Percentiles rank a stretch among this genome's conserved stretches.
These are phyloP conservation scores for Drosophila putrida DNA, from an alignment of 2,888 invertebrate genomes.

Conservation along the genomic window DNA sequence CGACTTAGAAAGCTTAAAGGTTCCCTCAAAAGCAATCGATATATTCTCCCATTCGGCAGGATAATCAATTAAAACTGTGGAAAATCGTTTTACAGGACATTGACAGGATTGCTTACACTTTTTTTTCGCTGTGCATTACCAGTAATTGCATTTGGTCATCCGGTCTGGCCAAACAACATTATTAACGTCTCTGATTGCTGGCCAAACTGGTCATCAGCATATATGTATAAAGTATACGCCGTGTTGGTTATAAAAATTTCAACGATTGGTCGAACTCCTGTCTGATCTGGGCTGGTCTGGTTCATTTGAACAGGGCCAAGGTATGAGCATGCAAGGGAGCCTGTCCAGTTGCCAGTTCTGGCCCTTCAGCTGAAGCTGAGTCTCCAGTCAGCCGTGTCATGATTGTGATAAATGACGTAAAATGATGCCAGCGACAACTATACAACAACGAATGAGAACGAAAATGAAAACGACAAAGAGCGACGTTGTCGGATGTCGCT, in stretches of 20 bases:
- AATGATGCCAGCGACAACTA: slow-evolving; percentile 78
- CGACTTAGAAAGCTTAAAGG: slow-evolving; percentile 5
- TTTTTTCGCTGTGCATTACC: slow-evolving; percentile 17
- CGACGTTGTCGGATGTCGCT: slow-evolving; percentile 66
- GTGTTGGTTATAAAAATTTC: slow-evolving; percentile 63
- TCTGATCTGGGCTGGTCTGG: background rate
- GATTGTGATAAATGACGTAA: slow-evolving; percentile 81
- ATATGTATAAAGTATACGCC: slow-evolving; percentile 42
- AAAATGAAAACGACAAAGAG: slow-evolving; percentile 38
- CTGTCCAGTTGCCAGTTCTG: slow-evolving; percentile 18
- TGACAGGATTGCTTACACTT: slow-evolving; percentile 16
- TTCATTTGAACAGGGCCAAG: slow-evolving; percentile 12
- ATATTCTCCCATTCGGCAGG: slow-evolving; percentile 5
- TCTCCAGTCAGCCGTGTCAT: slow-evolving; percentile 71
- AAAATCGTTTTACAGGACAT: slow-evolving; percentile 40
- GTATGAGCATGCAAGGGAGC: background rate
- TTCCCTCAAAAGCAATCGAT: background rate
- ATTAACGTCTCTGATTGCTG: slow-evolving; percentile 64
- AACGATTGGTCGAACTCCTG: slow-evolving; percentile 38
- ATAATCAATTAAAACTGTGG: slow-evolving; percentile 20
- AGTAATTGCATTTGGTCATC: slow-evolving; percentile 57
- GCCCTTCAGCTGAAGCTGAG: slow-evolving; percentile 8
- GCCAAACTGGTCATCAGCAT: slow-evolving; percentile 36
- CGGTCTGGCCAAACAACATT: slow-evolving; percentile 48
- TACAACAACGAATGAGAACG: slow-evolving; percentile 44